phyloP scores from a whole-genome alignment of 2,797 vertebrate species.

The Neosilurus mollespiculum region DNA sequence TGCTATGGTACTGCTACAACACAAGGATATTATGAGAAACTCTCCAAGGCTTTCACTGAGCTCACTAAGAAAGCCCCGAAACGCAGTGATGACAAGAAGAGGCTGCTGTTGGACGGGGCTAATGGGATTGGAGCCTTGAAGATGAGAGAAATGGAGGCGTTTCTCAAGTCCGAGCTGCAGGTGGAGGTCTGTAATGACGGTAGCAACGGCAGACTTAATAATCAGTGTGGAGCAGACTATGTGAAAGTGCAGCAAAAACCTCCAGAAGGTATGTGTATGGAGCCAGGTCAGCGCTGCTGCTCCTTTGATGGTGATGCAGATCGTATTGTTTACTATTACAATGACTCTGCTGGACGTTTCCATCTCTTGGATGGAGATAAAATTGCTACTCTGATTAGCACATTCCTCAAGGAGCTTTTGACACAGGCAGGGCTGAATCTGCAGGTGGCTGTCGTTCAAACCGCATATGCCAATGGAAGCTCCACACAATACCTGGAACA shows the following conservation, averaged over 20 bases:
- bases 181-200: constrained; percentile 85
- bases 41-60: constrained; percentile 83
- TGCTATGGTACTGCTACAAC: constrained; percentile 82
- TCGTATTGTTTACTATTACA: constrained; percentile 91
- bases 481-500: constrained; percentile 88
- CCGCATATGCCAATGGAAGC: constrained; percentile 94
- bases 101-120: constrained; percentile 87
- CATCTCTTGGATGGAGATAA: constrained; percentile 96
- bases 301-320: constrained; percentile 95
- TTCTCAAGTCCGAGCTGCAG: constrained; percentile 77
- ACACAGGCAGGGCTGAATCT: constrained; percentile 81
- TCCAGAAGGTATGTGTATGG: constrained; percentile 80
- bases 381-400: constrained; percentile 90
- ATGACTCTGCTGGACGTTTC: constrained; percentile 74
- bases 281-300: constrained; percentile 81
- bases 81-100: constrained; percentile 74
- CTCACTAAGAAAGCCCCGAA: constrained; percentile 79
- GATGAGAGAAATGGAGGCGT: constrained; percentile 81
- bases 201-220: constrained; percentile 84
- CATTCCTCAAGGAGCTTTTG: constrained; percentile 90
- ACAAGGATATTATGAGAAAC: constrained; percentile 90
- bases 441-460: constrained; percentile 89
- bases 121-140: constrained; percentile 94
- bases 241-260: constrained; percentile 92
- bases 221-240: constrained; percentile 92